A percentile compares a stretch with the other conserved stretches of the same genome.
Evolutionary conservation across 2,113 vertebrate species (phyloP).

Genomic region (Dicaeum eximium): DNA sequence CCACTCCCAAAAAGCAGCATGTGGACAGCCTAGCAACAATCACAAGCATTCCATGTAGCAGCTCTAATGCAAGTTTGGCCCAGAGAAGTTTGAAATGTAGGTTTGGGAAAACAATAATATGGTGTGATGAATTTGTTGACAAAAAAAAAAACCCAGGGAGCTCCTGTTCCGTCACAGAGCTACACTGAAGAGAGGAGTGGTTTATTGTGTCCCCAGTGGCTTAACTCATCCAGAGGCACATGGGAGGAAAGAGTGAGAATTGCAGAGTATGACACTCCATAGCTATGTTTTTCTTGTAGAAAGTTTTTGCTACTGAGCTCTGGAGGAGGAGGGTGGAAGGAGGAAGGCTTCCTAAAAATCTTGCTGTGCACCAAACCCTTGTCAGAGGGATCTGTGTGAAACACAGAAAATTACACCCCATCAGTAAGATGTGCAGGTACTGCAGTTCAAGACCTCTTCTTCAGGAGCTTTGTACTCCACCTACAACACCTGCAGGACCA

Average conservation of each 20-base stretch:
- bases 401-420: not conserved
- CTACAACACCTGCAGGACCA: not conserved
- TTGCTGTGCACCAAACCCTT: not conserved
- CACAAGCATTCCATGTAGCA: not conserved
- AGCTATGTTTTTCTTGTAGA: not conserved
- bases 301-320: not conserved
- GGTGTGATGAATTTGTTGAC: not conserved
- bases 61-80: not conserved
- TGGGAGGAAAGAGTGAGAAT: not conserved
- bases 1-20: not conserved
- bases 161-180: not conserved
- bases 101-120: not conserved
- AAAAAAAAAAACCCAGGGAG: not conserved
- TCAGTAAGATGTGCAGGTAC: not conserved
- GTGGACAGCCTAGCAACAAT: not conserved
- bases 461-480: not conserved
- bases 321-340: not conserved
- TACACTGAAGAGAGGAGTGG: not conserved
- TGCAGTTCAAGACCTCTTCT: not conserved
- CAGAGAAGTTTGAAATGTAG: not conserved
- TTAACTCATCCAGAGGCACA: not conserved
- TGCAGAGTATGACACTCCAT: not conserved
- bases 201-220: not conserved
- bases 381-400: not conserved
- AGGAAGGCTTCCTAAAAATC: not conserved